These are phyloP conservation scores for Carduelis carduelis DNA, from an alignment of 2,797 vertebrate species.

Conservation along the genomic window DNA sequence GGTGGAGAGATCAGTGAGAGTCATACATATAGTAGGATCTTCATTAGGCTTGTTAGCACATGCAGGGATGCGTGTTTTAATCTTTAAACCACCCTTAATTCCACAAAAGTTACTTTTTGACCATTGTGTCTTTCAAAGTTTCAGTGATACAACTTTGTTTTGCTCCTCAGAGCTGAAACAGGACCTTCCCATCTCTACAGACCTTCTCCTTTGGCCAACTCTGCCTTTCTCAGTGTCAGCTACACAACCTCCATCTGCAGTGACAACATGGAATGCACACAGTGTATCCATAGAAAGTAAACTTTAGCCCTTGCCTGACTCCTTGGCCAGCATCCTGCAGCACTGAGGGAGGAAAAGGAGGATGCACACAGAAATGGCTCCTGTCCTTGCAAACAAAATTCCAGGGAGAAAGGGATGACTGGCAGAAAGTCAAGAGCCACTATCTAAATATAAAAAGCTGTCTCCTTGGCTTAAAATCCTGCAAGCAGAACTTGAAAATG, in stretches of 20 bases:
- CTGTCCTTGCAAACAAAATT: slow-evolving; percentile 33
- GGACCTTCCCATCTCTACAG: not conserved
- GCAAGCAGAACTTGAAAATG: not conserved
- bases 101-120: not conserved
- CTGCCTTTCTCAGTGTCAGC: not conserved
- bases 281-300: not conserved
- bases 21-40: accelerated
- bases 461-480: not conserved
- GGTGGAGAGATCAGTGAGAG: not conserved
- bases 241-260: accelerated
- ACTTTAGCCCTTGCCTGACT: not conserved
- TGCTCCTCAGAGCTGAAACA: accelerated
- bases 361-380: not conserved
- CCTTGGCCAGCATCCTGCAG: not conserved
- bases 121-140: not conserved
- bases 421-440: slow-evolving; percentile 18
- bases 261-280: not conserved
- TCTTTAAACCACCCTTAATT: not conserved
- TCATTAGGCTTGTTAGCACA: not conserved
- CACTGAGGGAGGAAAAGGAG: slow-evolving; percentile 5
- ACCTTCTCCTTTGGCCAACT: accelerated
- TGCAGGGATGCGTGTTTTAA: not conserved
- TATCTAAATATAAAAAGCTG: slow-evolving; percentile 3
- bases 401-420: not conserved
- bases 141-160: not conserved